Evolutionary conservation across 1,140 invertebrate genomes (phyloP), one percentile per base, ranked within the genome.

Genomic region (Monomorium pharaonis): DNA sequence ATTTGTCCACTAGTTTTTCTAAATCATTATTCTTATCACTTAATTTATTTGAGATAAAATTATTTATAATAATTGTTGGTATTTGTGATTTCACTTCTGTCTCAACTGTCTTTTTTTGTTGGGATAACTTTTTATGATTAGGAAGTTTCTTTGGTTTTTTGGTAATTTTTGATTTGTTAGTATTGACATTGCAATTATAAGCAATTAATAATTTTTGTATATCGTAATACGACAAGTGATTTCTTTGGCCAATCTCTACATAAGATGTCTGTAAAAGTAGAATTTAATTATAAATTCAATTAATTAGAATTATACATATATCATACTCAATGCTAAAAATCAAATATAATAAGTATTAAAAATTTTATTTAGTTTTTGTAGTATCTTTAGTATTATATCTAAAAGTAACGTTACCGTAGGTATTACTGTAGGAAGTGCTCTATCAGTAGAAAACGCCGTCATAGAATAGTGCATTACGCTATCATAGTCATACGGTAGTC

Each of bases 381-480:
- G 18, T 37, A 37, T 74, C n/a, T 75, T 58, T 1, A 9, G 2
- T 75, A 27, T 75, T 56, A 16, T 60, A 60, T 60, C 21, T n/a
- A 5, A 74, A 21, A 56, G 42, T 10, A 3, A 74, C 37, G 58
- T 75, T 47, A 89, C 86, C 56, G 30, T 85, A 18, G 93, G 92
- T 24, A 91, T 67, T 21, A 94, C 90, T 10, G 92, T 93, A n/a
- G 84, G 83, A 65, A 78, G 44, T 2, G 77, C 10, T 10, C 56
- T 83, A 62, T 95, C 86, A 83, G 92, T 95, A 51, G 94, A 93
- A 85, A 96, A 96, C 16, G 95, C 95, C n/a, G 92, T 93, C 44
- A 93, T 90, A 2, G 94, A 92, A 84, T 96, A 96, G 80, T 96
- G 95, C 95, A 96, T 96, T 4, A 96, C 92, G 65, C 95, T 95